Conservation (phyloP, 2,797 vertebrate genomes). For the Lemur catta region DNA sequence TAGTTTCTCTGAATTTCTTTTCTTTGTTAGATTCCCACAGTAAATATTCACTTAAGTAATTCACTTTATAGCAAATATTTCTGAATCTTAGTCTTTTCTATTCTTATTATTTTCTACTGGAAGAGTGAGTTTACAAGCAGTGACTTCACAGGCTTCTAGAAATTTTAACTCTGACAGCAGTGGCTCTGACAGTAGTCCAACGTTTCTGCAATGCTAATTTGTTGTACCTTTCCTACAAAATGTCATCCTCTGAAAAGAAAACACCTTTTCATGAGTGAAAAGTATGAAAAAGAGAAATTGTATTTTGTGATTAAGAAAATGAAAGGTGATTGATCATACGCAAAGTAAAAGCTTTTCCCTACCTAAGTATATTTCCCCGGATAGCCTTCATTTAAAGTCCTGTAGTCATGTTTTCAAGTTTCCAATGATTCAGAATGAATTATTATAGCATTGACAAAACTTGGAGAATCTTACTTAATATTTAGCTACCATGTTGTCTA, state of each 20-base stretch:
- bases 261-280: background rate
- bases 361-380: background rate
- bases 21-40: background rate
- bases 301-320: background rate
- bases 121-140: background rate
- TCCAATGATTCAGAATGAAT: constrained; percentile 31
- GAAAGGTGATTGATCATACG: background rate
- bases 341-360: background rate
- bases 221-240: constrained; percentile 48
- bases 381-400: background rate
- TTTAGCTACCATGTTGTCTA: background rate
- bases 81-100: background rate
- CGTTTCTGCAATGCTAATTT: constrained; percentile 1
- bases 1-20: background rate
- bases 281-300: background rate
- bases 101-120: background rate
- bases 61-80: background rate
- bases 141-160: background rate
- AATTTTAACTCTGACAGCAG: background rate
- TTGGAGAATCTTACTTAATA: background rate
- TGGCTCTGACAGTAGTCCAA: background rate
- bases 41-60: background rate
- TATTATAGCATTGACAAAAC: background rate
- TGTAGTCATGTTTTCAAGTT: background rate
- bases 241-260: constrained; percentile 29